Percentiles rank a stretch among this genome's conserved stretches.
These are phyloP conservation scores for Drosophila putrida DNA, from an alignment of 2,888 invertebrate genomes.

Conservation along the genomic window DNA sequence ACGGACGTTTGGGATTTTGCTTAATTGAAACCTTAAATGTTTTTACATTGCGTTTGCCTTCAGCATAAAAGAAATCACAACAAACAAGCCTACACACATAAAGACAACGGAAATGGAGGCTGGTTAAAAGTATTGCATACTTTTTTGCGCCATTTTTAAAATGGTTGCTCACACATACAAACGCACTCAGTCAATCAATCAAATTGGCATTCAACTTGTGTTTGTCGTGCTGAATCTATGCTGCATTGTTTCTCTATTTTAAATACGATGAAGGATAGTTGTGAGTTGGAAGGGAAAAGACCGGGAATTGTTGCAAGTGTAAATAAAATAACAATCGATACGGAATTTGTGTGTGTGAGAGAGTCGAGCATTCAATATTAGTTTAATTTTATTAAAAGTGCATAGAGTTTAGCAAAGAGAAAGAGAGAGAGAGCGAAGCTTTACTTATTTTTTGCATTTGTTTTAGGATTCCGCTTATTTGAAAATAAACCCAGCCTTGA, in stretches of 20 bases:
- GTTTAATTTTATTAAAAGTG: conserved; percentile 26
- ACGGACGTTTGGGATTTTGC: conserved; percentile 60
- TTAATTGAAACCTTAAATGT: conserved; percentile 80
- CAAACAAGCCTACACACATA: conserved; percentile 15
- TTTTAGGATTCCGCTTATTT: conserved; percentile 7
- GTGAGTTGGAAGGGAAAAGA: not conserved
- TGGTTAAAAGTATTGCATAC: conserved; percentile 37
- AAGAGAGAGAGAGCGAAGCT: not conserved
- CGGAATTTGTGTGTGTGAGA: not conserved
- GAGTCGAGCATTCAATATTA: conserved; percentile 7
- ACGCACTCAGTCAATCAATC: conserved; percentile 54
- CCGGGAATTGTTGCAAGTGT: conserved; percentile 9
- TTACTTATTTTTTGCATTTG: conserved; percentile 1
- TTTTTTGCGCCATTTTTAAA: conserved; percentile 16
- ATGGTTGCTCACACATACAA: conserved; percentile 7
- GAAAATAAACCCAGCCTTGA: conserved; percentile 3
- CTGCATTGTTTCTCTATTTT: conserved; percentile 17
- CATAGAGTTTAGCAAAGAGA: conserved; percentile 4
- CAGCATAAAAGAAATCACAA: conserved; percentile 44
- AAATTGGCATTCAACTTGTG: conserved; percentile 58
- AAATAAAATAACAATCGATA: conserved; percentile 11
- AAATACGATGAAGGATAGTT: conserved; percentile 17
- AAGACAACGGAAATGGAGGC: conserved; percentile 15
- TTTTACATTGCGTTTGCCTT: conserved; percentile 62
- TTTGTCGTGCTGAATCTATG: conserved; percentile 37